A percentile compares a stretch with the other conserved stretches of the same genome.
Conservation (phyloP, 2,888 invertebrate genomes). For the Leucoma salicis region DNA sequence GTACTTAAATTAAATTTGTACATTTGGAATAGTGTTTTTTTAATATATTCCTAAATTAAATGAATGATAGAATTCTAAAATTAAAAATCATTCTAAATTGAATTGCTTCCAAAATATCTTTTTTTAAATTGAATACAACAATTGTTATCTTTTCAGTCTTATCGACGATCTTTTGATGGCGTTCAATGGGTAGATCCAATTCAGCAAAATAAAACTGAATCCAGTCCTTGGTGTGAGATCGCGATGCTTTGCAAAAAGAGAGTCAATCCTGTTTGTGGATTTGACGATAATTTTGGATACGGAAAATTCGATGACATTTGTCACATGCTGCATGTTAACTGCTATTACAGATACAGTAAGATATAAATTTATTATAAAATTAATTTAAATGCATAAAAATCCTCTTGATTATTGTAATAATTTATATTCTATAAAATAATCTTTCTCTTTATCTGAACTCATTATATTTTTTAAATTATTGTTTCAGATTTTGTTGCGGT, state of each 20-base stretch:
- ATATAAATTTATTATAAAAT: background rate
- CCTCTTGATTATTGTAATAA: background rate
- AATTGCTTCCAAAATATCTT: no score
- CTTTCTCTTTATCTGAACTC: no score
- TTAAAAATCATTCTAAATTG: no score
- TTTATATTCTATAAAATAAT: background rate
- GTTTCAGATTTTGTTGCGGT: constrained; percentile 60
- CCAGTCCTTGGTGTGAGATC: constrained; percentile 54
- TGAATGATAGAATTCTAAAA: no score
- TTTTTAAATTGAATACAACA: no score
- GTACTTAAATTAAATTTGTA: no score
- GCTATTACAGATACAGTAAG: constrained; percentile 65
- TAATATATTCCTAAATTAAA: no score
- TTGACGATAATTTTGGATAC: constrained; percentile 58
- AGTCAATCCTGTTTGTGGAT: constrained; percentile 49
- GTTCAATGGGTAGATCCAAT: constrained; percentile 19
- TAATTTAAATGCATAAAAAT: no score
- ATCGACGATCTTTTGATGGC: constrained; percentile 37
- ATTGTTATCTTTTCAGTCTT: constrained; percentile 42
- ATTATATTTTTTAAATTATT: no score
- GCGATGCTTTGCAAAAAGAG: constrained; percentile 48
- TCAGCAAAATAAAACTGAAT: constrained; percentile 16
- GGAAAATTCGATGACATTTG: constrained; percentile 61
- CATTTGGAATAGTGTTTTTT: no score
- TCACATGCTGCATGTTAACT: constrained; percentile 63